Percentiles rank a stretch among this genome's conserved stretches.
These are phyloP conservation scores for Drosophila fuyamai DNA, from an alignment of 1,140 invertebrate species.

Conservation along the genomic window DNA sequence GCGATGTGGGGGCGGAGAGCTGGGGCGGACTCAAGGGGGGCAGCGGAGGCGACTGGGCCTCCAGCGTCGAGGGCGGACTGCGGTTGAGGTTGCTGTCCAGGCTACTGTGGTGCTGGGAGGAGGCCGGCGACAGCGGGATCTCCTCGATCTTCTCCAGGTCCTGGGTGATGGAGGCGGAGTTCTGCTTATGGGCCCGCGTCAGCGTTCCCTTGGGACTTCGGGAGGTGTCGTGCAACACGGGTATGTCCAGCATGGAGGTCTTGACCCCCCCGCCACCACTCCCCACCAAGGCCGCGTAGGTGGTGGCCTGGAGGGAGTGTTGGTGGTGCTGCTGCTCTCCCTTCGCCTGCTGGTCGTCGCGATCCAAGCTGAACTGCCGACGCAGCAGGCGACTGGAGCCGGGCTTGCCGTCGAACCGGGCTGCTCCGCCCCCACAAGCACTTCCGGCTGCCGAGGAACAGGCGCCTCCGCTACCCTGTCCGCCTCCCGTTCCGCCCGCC, in stretches of 20 bases:
- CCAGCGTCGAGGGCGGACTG: slow-evolving; percentile 76
- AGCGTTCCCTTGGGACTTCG: slow-evolving; percentile 77
- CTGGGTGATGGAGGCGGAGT: slow-evolving; percentile 89
- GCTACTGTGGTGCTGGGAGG: slow-evolving; percentile 79
- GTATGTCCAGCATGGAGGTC: slow-evolving; percentile 75
- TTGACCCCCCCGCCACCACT: slow-evolving; percentile 42
- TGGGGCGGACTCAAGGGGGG: slow-evolving; percentile 53
- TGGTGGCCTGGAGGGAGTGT: slow-evolving; percentile 65
- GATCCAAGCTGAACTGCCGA: slow-evolving; percentile 90
- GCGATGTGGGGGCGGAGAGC: slow-evolving; percentile 76
- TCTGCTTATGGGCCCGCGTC: slow-evolving; percentile 87
- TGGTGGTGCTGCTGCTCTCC: slow-evolving; percentile 77
- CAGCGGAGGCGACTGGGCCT: slow-evolving; percentile 72
- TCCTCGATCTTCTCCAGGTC: slow-evolving; percentile 91
- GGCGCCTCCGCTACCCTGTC: slow-evolving; percentile 34
- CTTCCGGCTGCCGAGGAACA: slow-evolving; percentile 47
- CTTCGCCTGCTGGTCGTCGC: slow-evolving; percentile 86
- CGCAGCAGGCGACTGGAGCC: slow-evolving; percentile 86
- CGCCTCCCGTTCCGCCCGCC: slow-evolving; percentile 13
- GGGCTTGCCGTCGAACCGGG: slow-evolving; percentile 69
- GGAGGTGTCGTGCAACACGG: slow-evolving; percentile 67
- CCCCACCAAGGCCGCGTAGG: slow-evolving; percentile 61
- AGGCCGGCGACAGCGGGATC: slow-evolving; percentile 85
- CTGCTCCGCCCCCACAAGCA: slow-evolving; percentile 15
- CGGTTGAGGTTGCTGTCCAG: slow-evolving; percentile 82